Conservation (phyloP, 2,113 vertebrate species). For the Lampris incognitus region DNA sequence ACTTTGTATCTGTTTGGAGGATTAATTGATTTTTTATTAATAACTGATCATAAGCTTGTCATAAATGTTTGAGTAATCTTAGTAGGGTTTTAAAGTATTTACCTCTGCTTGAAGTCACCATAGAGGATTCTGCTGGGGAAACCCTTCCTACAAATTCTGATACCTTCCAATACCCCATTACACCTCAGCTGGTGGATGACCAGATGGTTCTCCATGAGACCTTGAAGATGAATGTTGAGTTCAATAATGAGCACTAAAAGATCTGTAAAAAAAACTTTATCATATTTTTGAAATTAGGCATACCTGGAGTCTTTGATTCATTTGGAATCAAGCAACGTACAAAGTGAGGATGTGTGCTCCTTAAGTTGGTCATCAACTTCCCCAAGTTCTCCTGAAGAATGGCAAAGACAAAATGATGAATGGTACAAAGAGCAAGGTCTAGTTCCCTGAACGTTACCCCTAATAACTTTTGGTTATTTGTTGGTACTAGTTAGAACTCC, state of each 20-base stretch:
- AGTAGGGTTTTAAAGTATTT: background rate
- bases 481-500: background rate
- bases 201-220: slow-evolving; percentile 91
- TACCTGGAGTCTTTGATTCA: slow-evolving; percentile 94
- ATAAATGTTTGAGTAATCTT: no score
- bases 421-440: background rate
- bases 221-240: slow-evolving; percentile 66
- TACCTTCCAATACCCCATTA: slow-evolving; percentile 93
- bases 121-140: slow-evolving; percentile 95
- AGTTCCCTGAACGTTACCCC: background rate
- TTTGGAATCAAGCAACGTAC: slow-evolving; percentile 97
- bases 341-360: slow-evolving; percentile 94
- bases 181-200: slow-evolving; percentile 93
- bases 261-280: background rate
- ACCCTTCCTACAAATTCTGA: slow-evolving; percentile 93
- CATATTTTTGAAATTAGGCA: background rate
- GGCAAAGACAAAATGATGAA: background rate
- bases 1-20: slow-evolving; percentile 74
- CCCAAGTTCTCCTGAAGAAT: slow-evolving; percentile 91
- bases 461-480: background rate
- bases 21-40: background rate
- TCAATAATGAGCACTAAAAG: slow-evolving; percentile 2
- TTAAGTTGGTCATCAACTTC: slow-evolving; percentile 93
- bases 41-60: background rate
- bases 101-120: slow-evolving; percentile 93